phyloP scores from a whole-genome alignment of 1,140 invertebrate genomes.

The Acarapis woodi region DNA sequence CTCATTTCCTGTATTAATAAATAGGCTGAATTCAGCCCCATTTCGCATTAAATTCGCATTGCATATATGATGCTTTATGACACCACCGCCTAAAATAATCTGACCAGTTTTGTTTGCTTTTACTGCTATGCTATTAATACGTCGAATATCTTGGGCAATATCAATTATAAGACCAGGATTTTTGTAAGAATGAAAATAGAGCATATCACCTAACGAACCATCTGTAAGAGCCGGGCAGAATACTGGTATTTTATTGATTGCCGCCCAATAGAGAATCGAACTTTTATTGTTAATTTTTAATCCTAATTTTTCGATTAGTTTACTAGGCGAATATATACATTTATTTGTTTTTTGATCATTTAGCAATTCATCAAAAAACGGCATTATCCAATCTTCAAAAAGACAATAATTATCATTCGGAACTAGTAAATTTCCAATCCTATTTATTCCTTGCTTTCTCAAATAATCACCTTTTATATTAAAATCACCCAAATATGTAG shows the following conservation, averaged over 20 bases:
- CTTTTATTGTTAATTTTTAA: constrained; percentile 62
- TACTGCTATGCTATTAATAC: constrained; percentile 79
- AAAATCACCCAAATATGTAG: constrained; percentile 77
- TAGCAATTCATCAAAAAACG: constrained; percentile 67
- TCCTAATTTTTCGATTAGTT: constrained; percentile 49
- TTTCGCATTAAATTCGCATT: constrained; percentile 95
- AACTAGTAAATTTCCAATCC: constrained; percentile 87
- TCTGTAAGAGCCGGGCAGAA: constrained; percentile 94
- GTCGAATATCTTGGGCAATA: constrained; percentile 64
- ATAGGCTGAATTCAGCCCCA: constrained; percentile 88
- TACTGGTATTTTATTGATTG: constrained; percentile 87
- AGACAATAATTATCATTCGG: constrained; percentile 95
- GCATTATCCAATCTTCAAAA: constrained; percentile 95
- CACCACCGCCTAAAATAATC: constrained; percentile 81
- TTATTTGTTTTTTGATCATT: constrained; percentile 32
- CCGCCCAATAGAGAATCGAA: constrained; percentile 94
- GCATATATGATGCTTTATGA: constrained; percentile 97
- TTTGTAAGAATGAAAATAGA: constrained; percentile 88
- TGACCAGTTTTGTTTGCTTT: constrained; percentile 77
- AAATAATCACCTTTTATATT: constrained; percentile 31
- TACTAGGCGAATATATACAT: constrained; percentile 71
- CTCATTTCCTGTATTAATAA: constrained; percentile 85
- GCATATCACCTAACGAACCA: constrained; percentile 83
- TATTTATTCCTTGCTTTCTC: constrained; percentile 56
- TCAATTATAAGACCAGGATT: constrained; percentile 75